Conservation (phyloP, 2,113 vertebrate species). For the Phocoena sinus region DNA sequence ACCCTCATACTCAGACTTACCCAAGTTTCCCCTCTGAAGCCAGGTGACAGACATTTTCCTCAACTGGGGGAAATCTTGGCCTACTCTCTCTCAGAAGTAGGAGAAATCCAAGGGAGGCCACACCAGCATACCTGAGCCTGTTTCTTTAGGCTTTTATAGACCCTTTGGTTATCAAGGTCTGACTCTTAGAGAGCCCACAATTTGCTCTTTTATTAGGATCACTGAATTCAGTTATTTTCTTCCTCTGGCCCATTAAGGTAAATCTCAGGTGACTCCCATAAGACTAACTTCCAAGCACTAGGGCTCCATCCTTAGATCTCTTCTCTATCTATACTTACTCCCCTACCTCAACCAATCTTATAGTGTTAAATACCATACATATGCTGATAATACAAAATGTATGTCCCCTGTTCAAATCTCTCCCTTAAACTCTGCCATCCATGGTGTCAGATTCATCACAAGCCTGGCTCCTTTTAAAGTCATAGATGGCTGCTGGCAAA, state of each 20-base stretch:
- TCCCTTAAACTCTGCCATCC: slow-evolving; percentile 7
- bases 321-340: not conserved
- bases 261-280: not conserved
- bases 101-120: slow-evolving; percentile 14
- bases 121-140: not conserved
- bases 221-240: not conserved
- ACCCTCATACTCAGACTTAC: not conserved
- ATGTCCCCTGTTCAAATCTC: not conserved
- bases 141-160: not conserved
- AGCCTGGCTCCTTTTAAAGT: not conserved
- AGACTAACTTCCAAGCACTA: not conserved
- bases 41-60: not conserved
- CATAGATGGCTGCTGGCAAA: not conserved
- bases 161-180: not conserved
- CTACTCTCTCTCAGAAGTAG: not conserved
- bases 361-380: not conserved
- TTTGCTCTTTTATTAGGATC: not conserved
- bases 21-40: not conserved
- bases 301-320: not conserved
- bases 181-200: not conserved
- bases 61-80: not conserved
- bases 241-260: not conserved
- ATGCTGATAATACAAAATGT: not conserved
- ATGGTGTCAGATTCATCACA: not conserved
- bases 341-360: not conserved